Conservation (phyloP, 2,113 vertebrate species). For the Prochilodus magdalenae region DNA sequence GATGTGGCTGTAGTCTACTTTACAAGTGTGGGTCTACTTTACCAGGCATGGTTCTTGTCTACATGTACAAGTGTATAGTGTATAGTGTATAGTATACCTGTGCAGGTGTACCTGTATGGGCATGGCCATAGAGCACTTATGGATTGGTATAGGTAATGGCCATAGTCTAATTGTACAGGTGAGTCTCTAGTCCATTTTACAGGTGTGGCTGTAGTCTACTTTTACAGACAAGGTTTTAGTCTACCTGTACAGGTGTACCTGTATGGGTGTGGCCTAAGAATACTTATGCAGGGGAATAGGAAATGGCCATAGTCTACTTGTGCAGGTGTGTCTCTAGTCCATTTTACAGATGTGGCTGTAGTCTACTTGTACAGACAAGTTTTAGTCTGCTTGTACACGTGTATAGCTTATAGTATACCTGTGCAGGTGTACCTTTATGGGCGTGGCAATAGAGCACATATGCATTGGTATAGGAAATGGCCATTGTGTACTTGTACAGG, state of each 20-base stretch:
- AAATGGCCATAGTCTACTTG: neutral
- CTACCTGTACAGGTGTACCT: neutral
- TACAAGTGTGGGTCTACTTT: neutral
- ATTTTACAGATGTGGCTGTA: neutral
- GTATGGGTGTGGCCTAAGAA: no score
- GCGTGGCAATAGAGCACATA: no score
- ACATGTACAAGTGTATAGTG: neutral
- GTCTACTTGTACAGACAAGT: neutral
- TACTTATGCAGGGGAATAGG: no score
- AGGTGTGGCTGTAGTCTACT: neutral
- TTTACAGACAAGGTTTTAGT: neutral
- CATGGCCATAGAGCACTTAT: no score
- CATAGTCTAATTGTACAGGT: neutral
- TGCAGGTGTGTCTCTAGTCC: neutral
- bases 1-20: neutral
- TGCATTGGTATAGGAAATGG: no score
- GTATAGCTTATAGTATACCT: neutral
- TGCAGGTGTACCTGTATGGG: neutral
- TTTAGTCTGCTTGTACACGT: neutral
- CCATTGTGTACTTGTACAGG: neutral
- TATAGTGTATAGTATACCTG: neutral
- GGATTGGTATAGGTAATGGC: neutral
- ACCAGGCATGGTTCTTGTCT: neutral
- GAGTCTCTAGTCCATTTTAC: neutral
- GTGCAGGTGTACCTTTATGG: neutral